Conservation (phyloP, 1,140 invertebrate genomes). For the Bombus turneri region DNA sequence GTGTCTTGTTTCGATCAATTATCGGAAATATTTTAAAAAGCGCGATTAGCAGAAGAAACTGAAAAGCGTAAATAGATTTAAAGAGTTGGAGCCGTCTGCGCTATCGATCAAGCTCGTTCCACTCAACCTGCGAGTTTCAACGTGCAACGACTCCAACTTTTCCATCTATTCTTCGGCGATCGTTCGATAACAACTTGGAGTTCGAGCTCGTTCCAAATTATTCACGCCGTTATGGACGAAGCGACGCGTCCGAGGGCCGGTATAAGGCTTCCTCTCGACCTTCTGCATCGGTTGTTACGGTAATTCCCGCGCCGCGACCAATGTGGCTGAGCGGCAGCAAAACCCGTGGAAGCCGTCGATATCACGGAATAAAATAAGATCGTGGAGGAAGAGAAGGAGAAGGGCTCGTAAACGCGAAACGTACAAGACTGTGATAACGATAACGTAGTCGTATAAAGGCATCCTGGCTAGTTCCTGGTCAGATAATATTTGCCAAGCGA, state of each 20-base stretch:
- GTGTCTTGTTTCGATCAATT: too few species aligned
- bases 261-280: background rate
- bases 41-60: too few species aligned
- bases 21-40: too few species aligned
- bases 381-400: background rate
- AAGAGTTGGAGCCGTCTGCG: accelerated
- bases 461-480: slow-evolving; percentile 45
- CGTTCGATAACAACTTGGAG: background rate
- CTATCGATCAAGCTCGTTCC: background rate
- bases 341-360: background rate
- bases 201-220: background rate
- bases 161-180: background rate
- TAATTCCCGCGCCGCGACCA: slow-evolving; percentile 32
- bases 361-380: background rate
- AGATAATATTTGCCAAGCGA: slow-evolving; percentile 34
- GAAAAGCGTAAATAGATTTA: background rate
- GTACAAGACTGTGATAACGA: slow-evolving; percentile 21
- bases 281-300: slow-evolving; percentile 17
- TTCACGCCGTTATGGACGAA: slow-evolving; percentile 24
- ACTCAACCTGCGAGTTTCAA: background rate
- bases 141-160: background rate
- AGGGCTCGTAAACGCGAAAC: slow-evolving; percentile 37
- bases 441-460: background rate
- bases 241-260: background rate
- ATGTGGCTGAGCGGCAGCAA: background rate